Evolutionary conservation across 2,797 vertebrate species (phyloP), one percentile per base, ranked within the genome.

Genomic region (Myotis vivesi): DNA sequence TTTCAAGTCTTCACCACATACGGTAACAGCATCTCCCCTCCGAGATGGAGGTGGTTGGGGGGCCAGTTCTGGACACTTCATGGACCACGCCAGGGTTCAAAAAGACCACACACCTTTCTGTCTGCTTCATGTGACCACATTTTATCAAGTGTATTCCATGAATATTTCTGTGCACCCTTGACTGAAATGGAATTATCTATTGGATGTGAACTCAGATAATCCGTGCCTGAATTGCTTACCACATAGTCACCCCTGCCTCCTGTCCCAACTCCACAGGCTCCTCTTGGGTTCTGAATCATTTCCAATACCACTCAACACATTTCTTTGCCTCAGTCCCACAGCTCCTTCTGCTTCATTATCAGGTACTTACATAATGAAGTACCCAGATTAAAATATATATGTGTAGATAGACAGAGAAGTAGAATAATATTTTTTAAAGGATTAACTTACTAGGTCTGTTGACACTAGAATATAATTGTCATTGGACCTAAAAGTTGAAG

Each of bases 391-490:
- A 87, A 92, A 68, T 3, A 69, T 38, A 10, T 30, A 3, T 53
- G 10, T 57, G 5, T 73, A 15, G 30, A 55, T 16, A 44, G 49
- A 51, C 25, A 57, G 19, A 88, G 30, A 92, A 64, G 41, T 11
- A 69, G 44, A 91, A 89, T 64, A 91, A 66, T 79, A 62, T 90
- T 91, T 92, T 96, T 89, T 69, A 11, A 68, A 92, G 77, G 75
- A 92, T 53, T 90, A 64, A 72, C 89, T 84, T 76, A 53, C 51
- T 64, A 55, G 46, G 28, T 94, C 55, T 92, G 23, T 76, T 89
- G 84, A 66, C 81, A 87, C 36, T 90, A 79, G 33, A 62, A 62
- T 87, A 13, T 75, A 73, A 46, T 13, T 53, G 49, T 46, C 53
- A 62, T 33, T 72, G 72, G 87, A 55, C 15, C 57, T 75, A 81